Conservation (phyloP, 2,797 vertebrate species). For the Ispidina lecontei region DNA sequence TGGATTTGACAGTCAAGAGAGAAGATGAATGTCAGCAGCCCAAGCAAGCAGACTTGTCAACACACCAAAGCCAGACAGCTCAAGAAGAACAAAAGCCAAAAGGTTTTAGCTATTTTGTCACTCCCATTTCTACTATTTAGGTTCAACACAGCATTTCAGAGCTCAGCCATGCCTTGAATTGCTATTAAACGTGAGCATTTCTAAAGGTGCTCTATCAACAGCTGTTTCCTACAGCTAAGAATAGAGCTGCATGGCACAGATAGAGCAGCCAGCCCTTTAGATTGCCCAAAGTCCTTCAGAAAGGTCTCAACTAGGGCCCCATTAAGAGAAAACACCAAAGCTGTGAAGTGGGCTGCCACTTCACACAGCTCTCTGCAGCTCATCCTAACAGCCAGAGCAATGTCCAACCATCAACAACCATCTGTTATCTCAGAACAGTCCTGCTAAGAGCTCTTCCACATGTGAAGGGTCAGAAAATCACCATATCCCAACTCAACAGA, state of each 20-base stretch:
- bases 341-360: not conserved
- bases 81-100: not conserved
- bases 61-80: not conserved
- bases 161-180: not conserved
- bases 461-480: not conserved
- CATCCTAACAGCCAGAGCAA: not conserved
- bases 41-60: not conserved
- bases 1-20: not conserved
- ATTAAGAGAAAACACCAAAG: not conserved
- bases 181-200: not conserved
- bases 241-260: not conserved
- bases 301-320: not conserved
- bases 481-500: not conserved
- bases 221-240: not conserved
- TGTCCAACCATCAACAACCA: accelerated
- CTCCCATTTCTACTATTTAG: not conserved
- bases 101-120: not conserved
- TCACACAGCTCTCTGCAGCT: not conserved
- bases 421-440: not conserved
- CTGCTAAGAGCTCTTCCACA: accelerated
- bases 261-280: not conserved
- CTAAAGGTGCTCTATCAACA: not conserved
- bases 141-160: not conserved
- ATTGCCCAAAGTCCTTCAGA: not conserved
- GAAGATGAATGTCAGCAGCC: not conserved